phyloP scores from a whole-genome alignment of 2,888 invertebrate species.

The Microctonus aethiopoides region DNA sequence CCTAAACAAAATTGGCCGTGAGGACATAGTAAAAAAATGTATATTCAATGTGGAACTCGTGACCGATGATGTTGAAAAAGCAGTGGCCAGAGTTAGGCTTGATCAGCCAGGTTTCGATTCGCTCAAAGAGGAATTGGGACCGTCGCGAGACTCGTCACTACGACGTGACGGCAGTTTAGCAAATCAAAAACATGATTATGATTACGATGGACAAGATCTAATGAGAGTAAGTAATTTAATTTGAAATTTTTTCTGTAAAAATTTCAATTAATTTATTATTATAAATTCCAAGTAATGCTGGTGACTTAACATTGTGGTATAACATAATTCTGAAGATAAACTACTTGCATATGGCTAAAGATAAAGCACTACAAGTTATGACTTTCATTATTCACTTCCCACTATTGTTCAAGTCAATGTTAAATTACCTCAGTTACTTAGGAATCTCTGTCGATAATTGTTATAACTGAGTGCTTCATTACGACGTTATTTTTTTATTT shows the following conservation, averaged over 20 bases:
- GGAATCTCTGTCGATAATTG: conserved; percentile 42
- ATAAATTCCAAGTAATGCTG: conserved; percentile 9
- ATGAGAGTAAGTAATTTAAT: conserved; percentile 74
- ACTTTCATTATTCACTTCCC: conserved; percentile 43
- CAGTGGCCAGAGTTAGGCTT: conserved; percentile 70
- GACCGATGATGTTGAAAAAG: conserved; percentile 76
- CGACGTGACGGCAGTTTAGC: conserved; percentile 72
- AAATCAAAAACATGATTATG: conserved; percentile 70
- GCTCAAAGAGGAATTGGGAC: conserved; percentile 78
- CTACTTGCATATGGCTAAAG: conserved; percentile 8
- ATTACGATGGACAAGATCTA: conserved; percentile 73
- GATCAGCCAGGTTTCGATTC: conserved; percentile 72
- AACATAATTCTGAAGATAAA: conserved; percentile 8
- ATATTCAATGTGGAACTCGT: conserved; percentile 80
- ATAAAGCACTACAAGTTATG: neutral
- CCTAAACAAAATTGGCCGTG: conserved; percentile 80
- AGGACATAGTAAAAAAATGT: conserved; percentile 84
- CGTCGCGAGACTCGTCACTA: conserved; percentile 80
- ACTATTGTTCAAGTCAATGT: conserved; percentile 42
- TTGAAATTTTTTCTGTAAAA: neutral
- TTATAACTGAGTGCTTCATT: conserved; percentile 32
- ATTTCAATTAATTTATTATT: neutral
- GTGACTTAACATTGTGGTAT: conserved; percentile 24
- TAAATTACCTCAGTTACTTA: conserved; percentile 42
- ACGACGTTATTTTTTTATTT: conserved; percentile 41